Conservation (phyloP, 1,140 invertebrate species). For the Himalopsyche phryganea region DNA sequence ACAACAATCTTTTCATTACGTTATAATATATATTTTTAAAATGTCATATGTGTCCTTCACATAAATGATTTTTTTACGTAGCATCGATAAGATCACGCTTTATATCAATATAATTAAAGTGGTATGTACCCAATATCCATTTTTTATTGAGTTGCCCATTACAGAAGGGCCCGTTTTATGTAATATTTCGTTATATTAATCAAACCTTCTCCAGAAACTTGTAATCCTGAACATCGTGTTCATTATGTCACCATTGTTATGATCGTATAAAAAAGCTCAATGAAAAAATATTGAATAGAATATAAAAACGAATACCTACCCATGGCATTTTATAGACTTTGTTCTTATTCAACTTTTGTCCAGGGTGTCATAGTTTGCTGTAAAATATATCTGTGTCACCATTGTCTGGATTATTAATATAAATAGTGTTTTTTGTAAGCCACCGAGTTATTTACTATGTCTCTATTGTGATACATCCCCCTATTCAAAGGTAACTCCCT, state of each 20-base stretch:
- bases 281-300: slow-evolving; percentile 12
- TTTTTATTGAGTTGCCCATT: too few relatives aligned
- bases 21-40: too few relatives aligned
- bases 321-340: slow-evolving; percentile 14
- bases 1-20: too few relatives aligned
- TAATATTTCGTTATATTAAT: background rate
- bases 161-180: too few relatives aligned
- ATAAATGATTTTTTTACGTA: too few relatives aligned
- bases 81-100: too few relatives aligned
- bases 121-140: too few relatives aligned
- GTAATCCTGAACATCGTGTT: slow-evolving; percentile 8
- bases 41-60: too few relatives aligned
- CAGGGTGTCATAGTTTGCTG: slow-evolving; percentile 26
- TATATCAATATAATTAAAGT: too few relatives aligned
- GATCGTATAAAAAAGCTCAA: slow-evolving; percentile 16
- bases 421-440: slow-evolving; percentile 29
- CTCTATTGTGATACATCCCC: slow-evolving; percentile 22
- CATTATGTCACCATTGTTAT: slow-evolving; percentile 26
- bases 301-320: slow-evolving; percentile 2
- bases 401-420: slow-evolving; percentile 23
- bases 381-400: slow-evolving; percentile 29
- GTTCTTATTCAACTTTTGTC: slow-evolving; percentile 19
- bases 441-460: slow-evolving; percentile 28
- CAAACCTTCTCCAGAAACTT: too few relatives aligned
- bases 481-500: slow-evolving; percentile 9